Base-by-base conservation (phyloP, 2,888 invertebrate genomes). In the Lasioglossum calceatum region DNA sequence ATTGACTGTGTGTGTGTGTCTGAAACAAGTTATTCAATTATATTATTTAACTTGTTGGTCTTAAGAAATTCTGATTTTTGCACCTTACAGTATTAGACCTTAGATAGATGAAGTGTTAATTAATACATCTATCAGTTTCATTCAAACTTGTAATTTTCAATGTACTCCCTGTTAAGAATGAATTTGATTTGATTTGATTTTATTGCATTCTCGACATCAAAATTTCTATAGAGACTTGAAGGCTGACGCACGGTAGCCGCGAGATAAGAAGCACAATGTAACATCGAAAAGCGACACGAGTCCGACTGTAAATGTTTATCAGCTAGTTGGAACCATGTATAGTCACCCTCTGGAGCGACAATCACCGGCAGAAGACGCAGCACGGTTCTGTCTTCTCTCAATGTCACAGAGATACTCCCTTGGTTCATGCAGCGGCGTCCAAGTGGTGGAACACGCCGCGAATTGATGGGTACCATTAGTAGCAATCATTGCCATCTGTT, bases 391-490 rank as follows among this genome's bases (percentile, higher is more conserved):
- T 73, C 14, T 67, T 77, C 47, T 39, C 42, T n/a, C 72, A 77
- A 47, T 77, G 76, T 73, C 86, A 42, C 81, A 72, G 75, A 79
- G 75, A 79, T 54, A 72, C 77, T 54, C 67, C 61, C 54, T 23
- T 39, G 85, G 84, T 70, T 12, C 87, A 50, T 44, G 70, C 79
- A 50, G 44, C 77, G 67, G 71, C 77, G 75, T 83, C 84, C 73
- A 76, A 80, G 73, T 61, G 80, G 81, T 81, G 81, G 86, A 82
- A 75, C 81, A 80, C 87, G 82, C 61, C 81, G 87, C 78, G 85
- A 88, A 92, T 91, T 90, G 91, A 92, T 90, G 89, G 80, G 79
- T 81, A 86, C 87, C 91, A 92, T 92, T 92, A 92, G 87, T 77
- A 85, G 88, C 88, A 88, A 91, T 92, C 92, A 87, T 91, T 89